phyloP scores from a whole-genome alignment of 1,140 invertebrate genomes.

The Drosophila bifasciata region DNA sequence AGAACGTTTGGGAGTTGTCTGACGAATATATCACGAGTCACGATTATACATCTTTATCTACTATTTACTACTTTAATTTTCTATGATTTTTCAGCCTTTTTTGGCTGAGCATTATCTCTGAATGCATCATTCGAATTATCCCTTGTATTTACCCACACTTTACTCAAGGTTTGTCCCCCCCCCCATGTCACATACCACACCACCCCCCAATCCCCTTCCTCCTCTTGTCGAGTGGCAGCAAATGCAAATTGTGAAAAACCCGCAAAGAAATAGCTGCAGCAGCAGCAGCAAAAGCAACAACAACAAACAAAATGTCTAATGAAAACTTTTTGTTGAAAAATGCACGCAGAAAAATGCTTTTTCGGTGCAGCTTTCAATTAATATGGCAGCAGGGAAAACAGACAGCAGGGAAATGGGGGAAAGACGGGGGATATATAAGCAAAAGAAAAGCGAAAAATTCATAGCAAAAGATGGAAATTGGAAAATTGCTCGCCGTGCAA shows the following conservation, averaged over 20 bases:
- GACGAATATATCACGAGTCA: too few relatives aligned
- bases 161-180: slow-evolving; percentile 35
- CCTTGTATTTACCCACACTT: slow-evolving; percentile 40
- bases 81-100: slow-evolving; percentile 1
- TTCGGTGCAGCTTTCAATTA: slow-evolving; percentile 51
- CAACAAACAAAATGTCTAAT: slow-evolving; percentile 70
- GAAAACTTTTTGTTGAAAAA: slow-evolving; percentile 49
- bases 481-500: slow-evolving; percentile 25
- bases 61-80: neutral
- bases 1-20: too few relatives aligned
- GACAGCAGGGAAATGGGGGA: slow-evolving; percentile 43
- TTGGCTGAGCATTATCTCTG: too few relatives aligned
- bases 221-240: slow-evolving; percentile 6
- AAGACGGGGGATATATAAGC: slow-evolving; percentile 30
- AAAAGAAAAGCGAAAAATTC: neutral
- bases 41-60: neutral
- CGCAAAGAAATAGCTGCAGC: slow-evolving; percentile 16
- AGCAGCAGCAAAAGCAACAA: slow-evolving; percentile 33
- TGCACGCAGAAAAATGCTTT: slow-evolving; percentile 19
- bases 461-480: neutral
- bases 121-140: slow-evolving; percentile 12
- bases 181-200: neutral
- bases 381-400: slow-evolving; percentile 53
- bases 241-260: slow-evolving; percentile 56
- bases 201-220: too few relatives aligned